phyloP scores from a whole-genome alignment of 2,888 invertebrate genomes.

The Amphipoea oculea region DNA sequence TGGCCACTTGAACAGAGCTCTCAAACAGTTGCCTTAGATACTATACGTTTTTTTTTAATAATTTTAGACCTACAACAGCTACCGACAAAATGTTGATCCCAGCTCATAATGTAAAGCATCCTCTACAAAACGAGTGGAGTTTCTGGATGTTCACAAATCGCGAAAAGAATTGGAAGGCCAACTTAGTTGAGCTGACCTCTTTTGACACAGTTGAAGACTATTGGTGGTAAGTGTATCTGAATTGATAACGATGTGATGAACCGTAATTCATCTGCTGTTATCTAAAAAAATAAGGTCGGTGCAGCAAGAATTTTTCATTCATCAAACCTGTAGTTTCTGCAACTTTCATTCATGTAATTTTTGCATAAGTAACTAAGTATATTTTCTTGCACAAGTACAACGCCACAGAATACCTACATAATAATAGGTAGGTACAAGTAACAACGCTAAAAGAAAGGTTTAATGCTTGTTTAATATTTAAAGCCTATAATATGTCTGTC shows the following conservation, averaged over 20 bases:
- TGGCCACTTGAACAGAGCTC: neutral
- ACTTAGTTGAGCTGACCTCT: slow-evolving; percentile 96
- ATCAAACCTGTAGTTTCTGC: neutral
- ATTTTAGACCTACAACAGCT: slow-evolving; percentile 1
- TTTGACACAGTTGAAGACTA: slow-evolving; percentile 99
- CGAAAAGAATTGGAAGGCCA: slow-evolving; percentile 97
- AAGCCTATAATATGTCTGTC: neutral
- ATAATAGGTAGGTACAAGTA: neutral
- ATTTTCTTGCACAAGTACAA: neutral
- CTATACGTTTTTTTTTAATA: neutral
- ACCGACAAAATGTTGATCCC: slow-evolving; percentile 19
- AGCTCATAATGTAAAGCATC: slow-evolving; percentile 92
- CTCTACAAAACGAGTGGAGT: slow-evolving; percentile 97
- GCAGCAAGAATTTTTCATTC: neutral
- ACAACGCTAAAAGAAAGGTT: too few relatives aligned
- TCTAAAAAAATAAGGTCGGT: neutral
- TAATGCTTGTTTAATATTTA: neutral
- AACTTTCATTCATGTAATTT: neutral
- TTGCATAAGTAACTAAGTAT: neutral
- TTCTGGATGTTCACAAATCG: slow-evolving; percentile 97
- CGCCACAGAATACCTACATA: neutral
- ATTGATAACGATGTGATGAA: neutral
- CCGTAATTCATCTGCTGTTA: neutral
- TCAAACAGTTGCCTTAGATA: neutral
- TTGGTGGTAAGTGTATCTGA: slow-evolving; percentile 94